Evolutionary conservation across 1,140 invertebrate species (phyloP), one percentile per base, ranked within the genome.

Genomic region (Euschistus heros): DNA sequence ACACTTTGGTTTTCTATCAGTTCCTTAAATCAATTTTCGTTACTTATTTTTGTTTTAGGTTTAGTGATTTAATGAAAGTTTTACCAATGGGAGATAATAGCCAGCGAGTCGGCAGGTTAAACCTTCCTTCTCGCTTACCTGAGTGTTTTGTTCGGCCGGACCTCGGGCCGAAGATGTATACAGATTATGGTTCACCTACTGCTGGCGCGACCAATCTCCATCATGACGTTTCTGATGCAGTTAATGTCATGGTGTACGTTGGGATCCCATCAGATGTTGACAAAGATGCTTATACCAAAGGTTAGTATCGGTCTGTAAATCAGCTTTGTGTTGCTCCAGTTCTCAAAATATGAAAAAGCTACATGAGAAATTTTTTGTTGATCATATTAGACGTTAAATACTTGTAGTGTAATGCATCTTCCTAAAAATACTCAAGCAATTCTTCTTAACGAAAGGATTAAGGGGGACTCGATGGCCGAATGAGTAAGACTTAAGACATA

Each of bases 91-190:
- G 84, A 6, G 91, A 97, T 69, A 98, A 98, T 75, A 97, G 94
- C 0, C 82, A 91, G 68, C 80, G 94, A 57, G 86, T 86, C 66
- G 95, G 95, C 0, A 82, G 86, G 63, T 78, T 97, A 0, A 98
- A 98, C 75, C 79, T 98, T 18, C 93, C 94, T 0, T 88, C 88
- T 65, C 81, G 93, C 52, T 76, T 97, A 62, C 94, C 94, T 0
- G 90, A 92, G 64, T 94, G 91, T 77, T 97, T 97, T 76, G 92
- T 97, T 0, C 84, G 88, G 33, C 95, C 95, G 0, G 96, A 98
- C 79, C 77, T 98, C 6, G 96, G 96, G 0, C 95, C 95, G 0
- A 98, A 98, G 76, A 96, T 98, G 93, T 98, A 98, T 77, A 97
- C 92, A 71, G 95, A 95, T 4, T 98, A 98, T 76, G 95, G 95